These are phyloP conservation scores for Ophiothrix spiculata DNA, from an alignment of 35 echinoderm and acorn worm genomes.

Conservation along the genomic window DNA sequence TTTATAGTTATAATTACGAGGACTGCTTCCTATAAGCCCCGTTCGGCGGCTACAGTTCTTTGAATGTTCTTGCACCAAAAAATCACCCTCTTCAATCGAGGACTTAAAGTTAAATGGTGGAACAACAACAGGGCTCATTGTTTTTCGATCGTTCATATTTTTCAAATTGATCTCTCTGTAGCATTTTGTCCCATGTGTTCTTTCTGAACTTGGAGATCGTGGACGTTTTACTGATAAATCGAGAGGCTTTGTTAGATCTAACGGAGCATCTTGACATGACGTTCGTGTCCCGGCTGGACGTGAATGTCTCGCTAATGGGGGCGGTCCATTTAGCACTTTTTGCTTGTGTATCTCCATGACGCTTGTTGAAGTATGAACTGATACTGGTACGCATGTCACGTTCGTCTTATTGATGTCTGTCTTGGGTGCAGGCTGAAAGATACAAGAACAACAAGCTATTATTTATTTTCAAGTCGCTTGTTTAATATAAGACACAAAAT, in stretches of 20 bases:
- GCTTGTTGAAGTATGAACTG: neutral
- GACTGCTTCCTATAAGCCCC: neutral
- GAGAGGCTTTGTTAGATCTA: constrained; percentile 53
- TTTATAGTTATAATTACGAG: neutral
- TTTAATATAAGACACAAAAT: too few relatives aligned
- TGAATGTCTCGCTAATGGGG: neutral
- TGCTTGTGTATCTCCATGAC: neutral
- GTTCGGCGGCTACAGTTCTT: neutral
- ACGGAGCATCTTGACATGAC: neutral
- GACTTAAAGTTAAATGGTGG: neutral
- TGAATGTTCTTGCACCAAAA: neutral
- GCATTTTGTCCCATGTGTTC: neutral
- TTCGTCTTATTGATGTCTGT: neutral
- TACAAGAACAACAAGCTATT: too few relatives aligned
- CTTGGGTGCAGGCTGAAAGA: neutral
- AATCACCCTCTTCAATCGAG: neutral
- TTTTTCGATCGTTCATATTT: neutral
- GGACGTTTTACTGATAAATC: constrained; percentile 28
- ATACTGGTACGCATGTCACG: neutral
- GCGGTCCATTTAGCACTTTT: neutral
- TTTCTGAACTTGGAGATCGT: neutral
- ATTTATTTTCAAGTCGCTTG: too few relatives aligned
- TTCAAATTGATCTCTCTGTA: neutral
- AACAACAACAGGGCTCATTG: neutral
- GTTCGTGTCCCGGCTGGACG: neutral